phyloP scores from a whole-genome alignment of 2,888 invertebrate species.

The Protonemura montana region DNA sequence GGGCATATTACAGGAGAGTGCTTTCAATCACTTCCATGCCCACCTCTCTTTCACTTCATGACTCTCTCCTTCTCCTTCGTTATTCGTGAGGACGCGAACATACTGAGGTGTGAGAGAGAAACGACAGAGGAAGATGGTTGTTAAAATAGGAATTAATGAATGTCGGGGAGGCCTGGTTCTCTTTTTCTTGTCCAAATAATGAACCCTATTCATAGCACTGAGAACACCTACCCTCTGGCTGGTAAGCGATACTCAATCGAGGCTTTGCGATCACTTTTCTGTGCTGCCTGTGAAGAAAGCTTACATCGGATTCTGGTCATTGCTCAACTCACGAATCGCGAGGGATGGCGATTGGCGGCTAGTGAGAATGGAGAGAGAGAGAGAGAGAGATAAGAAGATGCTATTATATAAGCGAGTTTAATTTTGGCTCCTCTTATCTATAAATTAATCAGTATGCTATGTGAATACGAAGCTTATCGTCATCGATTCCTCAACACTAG shows the following conservation, averaged over 20 bases:
- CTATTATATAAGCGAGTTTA: too few species aligned
- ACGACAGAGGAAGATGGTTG: background rate
- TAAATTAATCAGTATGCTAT: too few species aligned
- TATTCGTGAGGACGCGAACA: background rate
- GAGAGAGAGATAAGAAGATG: too few species aligned
- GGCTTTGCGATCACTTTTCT: background rate
- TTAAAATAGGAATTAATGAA: background rate
- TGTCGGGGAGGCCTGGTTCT: background rate
- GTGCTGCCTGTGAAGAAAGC: background rate
- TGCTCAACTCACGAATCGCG: too few species aligned
- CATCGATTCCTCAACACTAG: too few species aligned
- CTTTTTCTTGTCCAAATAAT: slow-evolving; percentile 1
- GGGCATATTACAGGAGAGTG: background rate
- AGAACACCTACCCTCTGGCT: background rate
- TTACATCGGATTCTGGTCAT: background rate
- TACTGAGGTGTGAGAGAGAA: background rate
- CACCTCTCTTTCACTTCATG: background rate
- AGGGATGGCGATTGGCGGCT: too few species aligned
- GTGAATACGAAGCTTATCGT: too few species aligned
- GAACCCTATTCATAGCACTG: background rate
- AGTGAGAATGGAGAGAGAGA: too few species aligned
- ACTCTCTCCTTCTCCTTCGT: background rate
- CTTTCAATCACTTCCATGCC: slow-evolving; percentile 22
- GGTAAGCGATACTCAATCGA: background rate
- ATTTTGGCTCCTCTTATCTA: too few species aligned